Percentiles rank a stretch among this genome's conserved stretches.
These are phyloP conservation scores for Synanthedon formicaeformis DNA, from an alignment of 2,888 invertebrate species.

Conservation along the genomic window DNA sequence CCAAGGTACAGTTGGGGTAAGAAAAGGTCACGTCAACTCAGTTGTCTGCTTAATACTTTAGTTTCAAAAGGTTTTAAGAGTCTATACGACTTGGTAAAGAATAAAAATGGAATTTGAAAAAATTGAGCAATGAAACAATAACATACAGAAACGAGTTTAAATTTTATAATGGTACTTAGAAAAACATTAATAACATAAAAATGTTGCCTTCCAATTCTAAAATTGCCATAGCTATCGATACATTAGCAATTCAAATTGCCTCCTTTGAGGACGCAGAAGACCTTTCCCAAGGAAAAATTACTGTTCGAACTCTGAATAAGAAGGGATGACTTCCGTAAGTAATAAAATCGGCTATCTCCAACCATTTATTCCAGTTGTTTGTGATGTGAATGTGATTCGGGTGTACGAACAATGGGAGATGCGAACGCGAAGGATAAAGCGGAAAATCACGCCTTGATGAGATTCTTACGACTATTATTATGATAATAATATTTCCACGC, in stretches of 20 bases:
- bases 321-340: constrained; percentile 19
- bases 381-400: constrained; percentile 31
- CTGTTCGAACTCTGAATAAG: constrained; percentile 14
- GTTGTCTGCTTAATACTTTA: too few species aligned
- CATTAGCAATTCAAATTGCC: constrained; percentile 22
- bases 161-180: too few species aligned
- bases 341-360: constrained; percentile 30
- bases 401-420: constrained; percentile 6
- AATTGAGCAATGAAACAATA: too few species aligned
- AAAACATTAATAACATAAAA: background rate
- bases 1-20: too few species aligned
- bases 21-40: too few species aligned
- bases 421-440: constrained; percentile 20
- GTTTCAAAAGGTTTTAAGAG: too few species aligned
- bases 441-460: constrained; percentile 41
- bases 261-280: constrained; percentile 13
- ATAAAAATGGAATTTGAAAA: too few species aligned
- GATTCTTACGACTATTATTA: constrained; percentile 41
- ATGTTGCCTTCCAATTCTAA: background rate
- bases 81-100: too few species aligned
- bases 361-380: constrained; percentile 35
- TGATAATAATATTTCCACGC: constrained; percentile 16
- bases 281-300: constrained; percentile 16
- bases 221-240: constrained; percentile 12
- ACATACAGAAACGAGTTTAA: too few species aligned